Percentiles rank a stretch among this genome's conserved stretches.
phyloP scores from a whole-genome alignment of 2,888 invertebrate species.

The Dorcus parallelipipedus region DNA sequence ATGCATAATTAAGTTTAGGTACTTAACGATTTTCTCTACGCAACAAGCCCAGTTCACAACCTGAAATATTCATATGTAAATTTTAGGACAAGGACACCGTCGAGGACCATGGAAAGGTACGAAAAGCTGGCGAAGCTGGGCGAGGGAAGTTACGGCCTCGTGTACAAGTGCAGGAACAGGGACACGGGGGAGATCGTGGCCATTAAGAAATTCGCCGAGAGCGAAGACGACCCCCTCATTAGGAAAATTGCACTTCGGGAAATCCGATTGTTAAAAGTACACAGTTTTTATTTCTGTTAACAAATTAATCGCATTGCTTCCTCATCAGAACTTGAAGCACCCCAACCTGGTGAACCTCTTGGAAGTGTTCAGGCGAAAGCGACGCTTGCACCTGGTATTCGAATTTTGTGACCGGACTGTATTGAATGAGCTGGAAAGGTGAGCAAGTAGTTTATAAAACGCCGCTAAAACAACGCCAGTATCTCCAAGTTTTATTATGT shows the following conservation, averaged over 20 bases:
- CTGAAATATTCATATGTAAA: background rate
- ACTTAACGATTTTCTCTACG: too few relatives aligned
- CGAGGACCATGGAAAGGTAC: slow-evolving; percentile 89
- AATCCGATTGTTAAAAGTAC: slow-evolving; percentile 90
- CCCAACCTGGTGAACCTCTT: slow-evolving; percentile 95
- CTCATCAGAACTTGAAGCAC: slow-evolving; percentile 88
- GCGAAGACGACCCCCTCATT: slow-evolving; percentile 94
- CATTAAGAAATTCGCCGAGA: slow-evolving; percentile 95
- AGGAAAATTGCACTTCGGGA: slow-evolving; percentile 94
- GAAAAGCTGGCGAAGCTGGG: slow-evolving; percentile 93
- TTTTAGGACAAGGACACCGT: slow-evolving; percentile 75
- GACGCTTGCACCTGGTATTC: slow-evolving; percentile 95
- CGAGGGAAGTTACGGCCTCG: slow-evolving; percentile 94
- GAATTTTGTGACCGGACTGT: slow-evolving; percentile 98
- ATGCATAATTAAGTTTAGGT: too few relatives aligned
- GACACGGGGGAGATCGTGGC: slow-evolving; percentile 94
- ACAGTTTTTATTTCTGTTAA: background rate
- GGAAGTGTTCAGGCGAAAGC: slow-evolving; percentile 94
- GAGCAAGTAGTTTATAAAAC: slow-evolving; percentile 9
- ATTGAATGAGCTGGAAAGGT: slow-evolving; percentile 88
- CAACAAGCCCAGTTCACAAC: too few relatives aligned
- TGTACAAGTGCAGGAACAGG: slow-evolving; percentile 93
- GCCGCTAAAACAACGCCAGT: too few relatives aligned
- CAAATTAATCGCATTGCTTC: background rate
- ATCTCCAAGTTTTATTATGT: background rate